Percentiles rank a stretch among this genome's conserved stretches.
phyloP scores from a whole-genome alignment of 2,113 vertebrate genomes.

The Physeter macrocephalus region DNA sequence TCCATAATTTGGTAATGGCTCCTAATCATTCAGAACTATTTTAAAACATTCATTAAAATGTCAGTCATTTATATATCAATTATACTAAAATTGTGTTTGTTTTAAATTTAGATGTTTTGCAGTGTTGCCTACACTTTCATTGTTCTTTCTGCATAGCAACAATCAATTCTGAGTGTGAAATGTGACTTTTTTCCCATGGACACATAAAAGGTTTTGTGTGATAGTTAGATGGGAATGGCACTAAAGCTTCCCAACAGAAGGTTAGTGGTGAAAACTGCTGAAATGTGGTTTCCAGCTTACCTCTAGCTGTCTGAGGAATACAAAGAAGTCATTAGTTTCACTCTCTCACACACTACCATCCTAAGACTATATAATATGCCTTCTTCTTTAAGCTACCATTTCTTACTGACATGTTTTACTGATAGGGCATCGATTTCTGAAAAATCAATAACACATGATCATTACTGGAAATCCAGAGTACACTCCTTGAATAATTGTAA shows the following conservation, averaged over 20 bases:
- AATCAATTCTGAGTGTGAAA: background rate
- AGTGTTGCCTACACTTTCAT: background rate
- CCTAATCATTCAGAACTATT: constrained; percentile 10
- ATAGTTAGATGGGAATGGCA: background rate
- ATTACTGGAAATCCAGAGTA: background rate
- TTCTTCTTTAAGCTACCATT: background rate
- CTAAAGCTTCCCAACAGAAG: background rate
- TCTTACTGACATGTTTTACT: background rate
- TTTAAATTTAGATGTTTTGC: background rate
- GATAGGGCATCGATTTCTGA: background rate
- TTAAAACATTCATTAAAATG: background rate
- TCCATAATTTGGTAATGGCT: background rate
- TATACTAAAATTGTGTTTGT: background rate
- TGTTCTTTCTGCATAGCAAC: background rate
- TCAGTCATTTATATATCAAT: background rate
- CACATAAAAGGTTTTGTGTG: background rate
- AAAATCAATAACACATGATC: background rate
- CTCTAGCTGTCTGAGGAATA: background rate
- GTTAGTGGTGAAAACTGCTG: background rate
- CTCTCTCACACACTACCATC: background rate
- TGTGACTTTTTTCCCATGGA: background rate
- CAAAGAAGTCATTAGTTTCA: background rate
- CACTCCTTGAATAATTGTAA: background rate
- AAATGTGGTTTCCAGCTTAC: background rate
- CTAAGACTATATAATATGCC: background rate